Conservation (phyloP, 2,113 vertebrate genomes). For the Oryzias melastigma region DNA sequence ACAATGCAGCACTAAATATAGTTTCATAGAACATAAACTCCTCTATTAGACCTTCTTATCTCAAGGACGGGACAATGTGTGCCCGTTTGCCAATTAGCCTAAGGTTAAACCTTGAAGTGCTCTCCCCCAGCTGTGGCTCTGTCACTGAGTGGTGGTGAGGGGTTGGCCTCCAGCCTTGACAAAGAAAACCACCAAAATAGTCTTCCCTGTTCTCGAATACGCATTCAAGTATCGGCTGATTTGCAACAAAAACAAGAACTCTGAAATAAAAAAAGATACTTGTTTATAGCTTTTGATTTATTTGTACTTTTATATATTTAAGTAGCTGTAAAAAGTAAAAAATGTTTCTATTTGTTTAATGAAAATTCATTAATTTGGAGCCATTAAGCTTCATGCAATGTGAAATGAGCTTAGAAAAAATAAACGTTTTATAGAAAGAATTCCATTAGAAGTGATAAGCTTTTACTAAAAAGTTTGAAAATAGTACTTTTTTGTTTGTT, state of each 20-base stretch:
- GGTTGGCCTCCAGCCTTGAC: conserved; percentile 52
- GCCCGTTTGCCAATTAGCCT: conserved; percentile 66
- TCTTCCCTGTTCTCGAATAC: conserved; percentile 10
- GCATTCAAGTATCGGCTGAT: not conserved
- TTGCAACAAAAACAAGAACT: not conserved
- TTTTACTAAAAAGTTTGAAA: too few species aligned
- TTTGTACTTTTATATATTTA: too few species aligned
- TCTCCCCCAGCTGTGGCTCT: conserved; percentile 70
- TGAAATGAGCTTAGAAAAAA: too few species aligned
- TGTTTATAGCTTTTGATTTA: too few species aligned
- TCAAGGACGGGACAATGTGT: conserved; percentile 74
- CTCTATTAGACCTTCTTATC: conserved; percentile 71
- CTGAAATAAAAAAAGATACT: not conserved
- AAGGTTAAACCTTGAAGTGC: conserved; percentile 71
- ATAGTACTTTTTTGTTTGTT: too few species aligned
- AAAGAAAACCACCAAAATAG: conserved; percentile 24
- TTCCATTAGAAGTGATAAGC: too few species aligned
- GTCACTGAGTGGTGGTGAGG: conserved; percentile 46
- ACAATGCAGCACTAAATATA: conserved; percentile 64
- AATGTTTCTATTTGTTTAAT: too few species aligned
- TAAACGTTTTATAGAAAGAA: too few species aligned
- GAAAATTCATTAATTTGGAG: too few species aligned
- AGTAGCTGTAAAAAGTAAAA: too few species aligned
- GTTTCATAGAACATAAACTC: conserved; percentile 58
- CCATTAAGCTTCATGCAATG: too few species aligned